Percentiles rank a stretch among this genome's conserved stretches.
Evolutionary conservation across 2,888 invertebrate genomes (phyloP).

Genomic region (Gonocerus acuteangulatus): DNA sequence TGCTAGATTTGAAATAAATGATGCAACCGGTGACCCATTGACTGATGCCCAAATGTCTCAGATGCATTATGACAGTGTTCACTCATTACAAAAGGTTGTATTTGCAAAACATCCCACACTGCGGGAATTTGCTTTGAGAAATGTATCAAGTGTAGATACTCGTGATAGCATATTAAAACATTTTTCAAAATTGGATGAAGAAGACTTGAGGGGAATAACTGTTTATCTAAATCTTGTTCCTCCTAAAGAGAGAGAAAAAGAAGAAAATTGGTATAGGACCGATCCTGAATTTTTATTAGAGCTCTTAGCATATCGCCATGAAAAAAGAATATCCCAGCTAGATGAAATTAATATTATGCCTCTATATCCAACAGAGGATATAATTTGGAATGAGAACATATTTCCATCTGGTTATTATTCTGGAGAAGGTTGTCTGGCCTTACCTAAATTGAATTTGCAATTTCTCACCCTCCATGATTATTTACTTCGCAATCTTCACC

Average conservation of each 20-base stretch:
- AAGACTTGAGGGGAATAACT: slow-evolving; percentile 76
- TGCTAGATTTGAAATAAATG: slow-evolving; percentile 93
- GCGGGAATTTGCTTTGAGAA: slow-evolving; percentile 78
- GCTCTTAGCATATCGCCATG: slow-evolving; percentile 71
- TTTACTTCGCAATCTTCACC: slow-evolving; percentile 89
- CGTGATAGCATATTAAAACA: slow-evolving; percentile 74
- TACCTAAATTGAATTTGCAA: slow-evolving; percentile 96
- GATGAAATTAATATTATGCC: slow-evolving; percentile 97
- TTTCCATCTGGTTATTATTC: slow-evolving; percentile 96
- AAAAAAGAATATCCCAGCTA: slow-evolving; percentile 81
- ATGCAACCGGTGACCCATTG: slow-evolving; percentile 88
- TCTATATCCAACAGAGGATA: slow-evolving; percentile 92
- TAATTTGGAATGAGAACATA: slow-evolving; percentile 98
- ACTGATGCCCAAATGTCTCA: slow-evolving; percentile 90
- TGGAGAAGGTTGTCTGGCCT: slow-evolving; percentile 88
- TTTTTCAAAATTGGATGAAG: slow-evolving; percentile 53
- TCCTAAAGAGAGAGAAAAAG: slow-evolving; percentile 56
- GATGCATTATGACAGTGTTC: slow-evolving; percentile 86
- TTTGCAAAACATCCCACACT: slow-evolving; percentile 86
- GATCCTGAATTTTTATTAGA: slow-evolving; percentile 77
- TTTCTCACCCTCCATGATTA: slow-evolving; percentile 98
- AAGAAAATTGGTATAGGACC: slow-evolving; percentile 67
- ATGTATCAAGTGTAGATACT: slow-evolving; percentile 92
- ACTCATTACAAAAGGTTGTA: slow-evolving; percentile 82
- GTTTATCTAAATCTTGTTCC: slow-evolving; percentile 82